Evolutionary conservation across 1,140 invertebrate species (phyloP), one percentile per base, ranked within the genome.

Genomic region (Zelostemma sp.): DNA sequence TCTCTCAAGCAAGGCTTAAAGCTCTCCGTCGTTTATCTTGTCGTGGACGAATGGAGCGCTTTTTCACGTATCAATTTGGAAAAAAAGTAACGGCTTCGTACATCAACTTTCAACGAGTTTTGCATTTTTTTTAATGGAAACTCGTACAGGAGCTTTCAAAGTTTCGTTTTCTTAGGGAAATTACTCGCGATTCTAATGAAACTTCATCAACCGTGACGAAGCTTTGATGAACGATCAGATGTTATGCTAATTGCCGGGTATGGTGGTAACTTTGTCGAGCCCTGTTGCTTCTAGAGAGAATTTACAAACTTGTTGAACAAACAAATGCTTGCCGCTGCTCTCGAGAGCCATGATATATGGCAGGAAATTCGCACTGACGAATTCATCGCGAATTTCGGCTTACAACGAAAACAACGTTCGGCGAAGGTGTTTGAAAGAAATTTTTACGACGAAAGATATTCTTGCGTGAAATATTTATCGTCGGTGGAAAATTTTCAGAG

Each of bases 11-110:
- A 72, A 77, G 76, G 76, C 72, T 75, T 75, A 77, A 74, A 78
- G 74, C 75, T 74, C 69, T 71, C 62, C 64, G 74, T 80, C 75
- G 79, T 80, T 80, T 79, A 78, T 80, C 79, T 80, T 79, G 61
- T 73, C 55, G 58, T 54, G 72, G 74, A 73, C 75, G 68, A 78
- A 71, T 72, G 51, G 55, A 69, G 45, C 61, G 45, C 61, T 73
- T 79, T 68, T 68, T 68, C 62, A 62, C 61, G 65, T 68, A 68
- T 68, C 65, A 68, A 68, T 68, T 68, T 68, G 21, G 9, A 53
- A 54, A 21, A 19, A 41, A 54, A n/a, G n/a, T n/a, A n/a, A n/a
- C n/a, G n/a, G n/a, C n/a, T n/a, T n/a, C n/a, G n/a, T n/a, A n/a
- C n/a, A n/a, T n/a, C n/a, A n/a, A n/a, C n/a, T n/a, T n/a, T n/a